phyloP scores from a whole-genome alignment of 1,140 invertebrate genomes.

The Eriocheir sinensis region DNA sequence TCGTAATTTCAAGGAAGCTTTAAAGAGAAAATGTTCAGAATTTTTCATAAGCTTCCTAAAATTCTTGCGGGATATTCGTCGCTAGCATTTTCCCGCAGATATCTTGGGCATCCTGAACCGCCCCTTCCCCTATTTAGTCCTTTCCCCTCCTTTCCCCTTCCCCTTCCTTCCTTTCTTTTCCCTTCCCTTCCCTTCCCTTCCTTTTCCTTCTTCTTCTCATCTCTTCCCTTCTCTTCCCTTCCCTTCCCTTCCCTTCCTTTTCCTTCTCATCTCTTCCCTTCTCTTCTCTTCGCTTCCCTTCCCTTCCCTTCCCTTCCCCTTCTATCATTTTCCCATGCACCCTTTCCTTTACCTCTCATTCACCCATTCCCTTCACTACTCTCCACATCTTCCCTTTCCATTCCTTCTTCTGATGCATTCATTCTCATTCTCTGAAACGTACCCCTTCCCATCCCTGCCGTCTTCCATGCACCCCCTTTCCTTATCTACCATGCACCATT shows the following conservation, averaged over 20 bases:
- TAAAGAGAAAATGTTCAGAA: too few relatives aligned
- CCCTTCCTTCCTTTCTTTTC: not conserved
- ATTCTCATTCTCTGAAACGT: too few relatives aligned
- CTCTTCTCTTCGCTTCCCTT: not conserved
- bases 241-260: not conserved
- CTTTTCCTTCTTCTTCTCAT: not conserved
- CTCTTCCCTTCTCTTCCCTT: not conserved
- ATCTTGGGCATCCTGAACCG: not conserved
- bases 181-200: not conserved
- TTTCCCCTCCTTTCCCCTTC: not conserved
- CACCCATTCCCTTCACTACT: not conserved
- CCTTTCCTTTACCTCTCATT: not conserved
- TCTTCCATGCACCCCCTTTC: too few relatives aligned
- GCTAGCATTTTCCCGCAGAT: too few relatives aligned
- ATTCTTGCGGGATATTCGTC: too few relatives aligned
- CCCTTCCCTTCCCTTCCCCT: not conserved
- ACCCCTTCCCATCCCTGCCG: too few relatives aligned
- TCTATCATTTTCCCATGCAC: not conserved
- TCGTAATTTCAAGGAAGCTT: too few relatives aligned
- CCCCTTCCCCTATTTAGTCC: not conserved
- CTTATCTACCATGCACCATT: too few relatives aligned
- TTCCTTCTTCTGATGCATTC: too few relatives aligned
- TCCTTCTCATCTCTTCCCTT: not conserved
- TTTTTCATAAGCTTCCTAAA: too few relatives aligned
- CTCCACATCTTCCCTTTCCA: not conserved